A percentile compares a stretch with the other conserved stretches of the same genome.
phyloP scores from a whole-genome alignment of 2,113 vertebrate genomes.

The Cardinalis cardinalis region DNA sequence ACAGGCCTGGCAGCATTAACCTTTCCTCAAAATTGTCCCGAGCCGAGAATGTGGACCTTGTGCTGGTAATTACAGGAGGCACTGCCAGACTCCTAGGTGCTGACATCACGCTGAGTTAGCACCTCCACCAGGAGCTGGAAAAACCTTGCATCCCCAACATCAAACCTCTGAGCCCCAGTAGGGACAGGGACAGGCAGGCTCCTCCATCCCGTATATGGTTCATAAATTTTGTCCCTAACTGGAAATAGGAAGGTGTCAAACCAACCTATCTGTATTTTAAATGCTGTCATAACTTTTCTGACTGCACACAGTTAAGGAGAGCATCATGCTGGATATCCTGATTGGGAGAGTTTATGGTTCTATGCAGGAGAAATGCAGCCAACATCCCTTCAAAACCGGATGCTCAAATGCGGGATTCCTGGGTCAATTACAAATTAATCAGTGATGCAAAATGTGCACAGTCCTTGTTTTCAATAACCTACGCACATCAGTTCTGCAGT shows the following conservation, averaged over 20 bases:
- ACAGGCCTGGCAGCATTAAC: neutral
- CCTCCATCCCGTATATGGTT: neutral
- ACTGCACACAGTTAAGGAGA: neutral
- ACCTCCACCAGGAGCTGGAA: neutral
- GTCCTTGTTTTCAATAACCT: neutral
- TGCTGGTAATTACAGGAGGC: conserved; percentile 22
- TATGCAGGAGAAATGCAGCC: neutral
- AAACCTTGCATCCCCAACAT: neutral
- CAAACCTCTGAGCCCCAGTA: accelerated
- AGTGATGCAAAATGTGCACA: neutral
- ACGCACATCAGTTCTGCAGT: neutral
- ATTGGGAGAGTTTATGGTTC: neutral
- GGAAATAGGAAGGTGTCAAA: conserved; percentile 34
- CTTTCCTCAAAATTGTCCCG: conserved; percentile 29
- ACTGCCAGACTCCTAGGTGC: neutral
- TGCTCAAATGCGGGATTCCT: neutral
- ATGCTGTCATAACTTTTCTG: conserved; percentile 16
- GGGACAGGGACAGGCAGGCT: neutral
- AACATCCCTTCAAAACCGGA: neutral
- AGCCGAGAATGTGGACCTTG: conserved; percentile 9
- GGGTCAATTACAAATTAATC: neutral
- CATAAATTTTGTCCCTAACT: conserved; percentile 31
- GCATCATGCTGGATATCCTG: neutral
- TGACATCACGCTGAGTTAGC: neutral
- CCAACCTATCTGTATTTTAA: conserved; percentile 28